phyloP scores from a whole-genome alignment of 2,888 invertebrate genomes.

The Drosophila seclusa region DNA sequence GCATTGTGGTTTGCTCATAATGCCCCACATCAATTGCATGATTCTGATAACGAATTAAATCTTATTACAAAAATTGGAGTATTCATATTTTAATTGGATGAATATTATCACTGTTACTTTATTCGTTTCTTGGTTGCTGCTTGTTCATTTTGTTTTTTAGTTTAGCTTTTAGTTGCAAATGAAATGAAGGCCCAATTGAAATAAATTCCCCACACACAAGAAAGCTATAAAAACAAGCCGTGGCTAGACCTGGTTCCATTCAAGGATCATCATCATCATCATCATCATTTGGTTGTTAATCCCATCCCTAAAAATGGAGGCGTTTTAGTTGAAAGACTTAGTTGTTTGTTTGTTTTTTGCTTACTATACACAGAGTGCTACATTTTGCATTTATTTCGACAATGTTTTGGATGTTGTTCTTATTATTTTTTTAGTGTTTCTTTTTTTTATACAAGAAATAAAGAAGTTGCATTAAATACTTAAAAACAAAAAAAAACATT shows the following conservation, averaged over 20 bases:
- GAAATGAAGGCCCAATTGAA: background rate
- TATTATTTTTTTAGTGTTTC: slow-evolving; percentile 3
- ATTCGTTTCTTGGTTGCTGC: slow-evolving; percentile 38
- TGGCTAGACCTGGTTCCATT: slow-evolving; percentile 6
- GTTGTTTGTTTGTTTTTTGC: slow-evolving; percentile 41
- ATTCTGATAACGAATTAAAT: slow-evolving; percentile 19
- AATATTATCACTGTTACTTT: slow-evolving; percentile 68
- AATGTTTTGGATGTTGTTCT: slow-evolving; percentile 43
- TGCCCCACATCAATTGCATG: slow-evolving; percentile 14
- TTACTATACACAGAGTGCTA: slow-evolving; percentile 75
- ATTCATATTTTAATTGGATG: slow-evolving; percentile 45
- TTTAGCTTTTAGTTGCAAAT: slow-evolving; percentile 43
- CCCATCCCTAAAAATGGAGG: slow-evolving; percentile 8
- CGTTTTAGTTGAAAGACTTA: slow-evolving; percentile 39
- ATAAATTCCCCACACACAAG: background rate
- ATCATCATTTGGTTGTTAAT: background rate
- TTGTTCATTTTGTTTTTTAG: slow-evolving; percentile 1
- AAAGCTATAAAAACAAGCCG: background rate
- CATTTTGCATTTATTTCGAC: slow-evolving; percentile 69
- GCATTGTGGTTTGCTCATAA: background rate
- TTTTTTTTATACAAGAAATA: slow-evolving; percentile 51
- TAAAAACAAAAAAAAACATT: slow-evolving; percentile 54
- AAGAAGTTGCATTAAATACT: slow-evolving; percentile 57
- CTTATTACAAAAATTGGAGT: slow-evolving; percentile 50
- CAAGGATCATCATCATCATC: background rate